Evolutionary conservation across 1,140 invertebrate species (phyloP).

Genomic region (Phymastichus coffea): DNA sequence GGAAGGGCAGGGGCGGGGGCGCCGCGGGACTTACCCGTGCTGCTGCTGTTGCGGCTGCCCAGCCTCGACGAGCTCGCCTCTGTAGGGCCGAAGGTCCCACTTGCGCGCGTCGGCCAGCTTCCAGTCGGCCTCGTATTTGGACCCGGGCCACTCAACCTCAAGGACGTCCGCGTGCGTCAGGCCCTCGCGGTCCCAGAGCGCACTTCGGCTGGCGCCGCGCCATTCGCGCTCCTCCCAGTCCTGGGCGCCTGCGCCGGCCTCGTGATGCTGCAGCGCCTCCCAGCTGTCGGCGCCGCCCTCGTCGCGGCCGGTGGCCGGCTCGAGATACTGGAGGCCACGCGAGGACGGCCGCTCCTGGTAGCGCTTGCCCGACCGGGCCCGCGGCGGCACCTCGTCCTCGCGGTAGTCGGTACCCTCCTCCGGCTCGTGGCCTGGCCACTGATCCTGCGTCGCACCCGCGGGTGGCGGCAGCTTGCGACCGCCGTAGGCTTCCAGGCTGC

Average conservation of each 20-base stretch:
- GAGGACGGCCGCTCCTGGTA: background rate
- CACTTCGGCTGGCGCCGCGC: constrained; percentile 38
- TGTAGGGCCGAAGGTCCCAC: constrained; percentile 55
- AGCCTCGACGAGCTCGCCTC: constrained; percentile 51
- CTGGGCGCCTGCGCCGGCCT: constrained; percentile 38
- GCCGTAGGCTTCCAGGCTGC: too few relatives aligned
- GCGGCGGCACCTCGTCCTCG: background rate
- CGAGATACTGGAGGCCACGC: too few relatives aligned
- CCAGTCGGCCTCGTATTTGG: constrained; percentile 51
- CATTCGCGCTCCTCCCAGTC: constrained; percentile 56
- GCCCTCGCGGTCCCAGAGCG: constrained; percentile 52
- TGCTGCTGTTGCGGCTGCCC: constrained; percentile 41
- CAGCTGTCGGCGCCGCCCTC: constrained; percentile 46
- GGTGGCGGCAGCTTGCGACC: too few relatives aligned
- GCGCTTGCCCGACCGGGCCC: background rate
- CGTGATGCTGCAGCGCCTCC: constrained; percentile 48
- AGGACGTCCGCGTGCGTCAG: constrained; percentile 49
- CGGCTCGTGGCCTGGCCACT: background rate
- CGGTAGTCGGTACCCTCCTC: background rate
- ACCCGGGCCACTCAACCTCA: constrained; percentile 49
- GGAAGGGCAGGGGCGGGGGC: too few relatives aligned
- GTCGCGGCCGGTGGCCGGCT: constrained; percentile 33
- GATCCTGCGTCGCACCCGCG: too few relatives aligned
- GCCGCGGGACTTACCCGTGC: constrained; percentile 41
- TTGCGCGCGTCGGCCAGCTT: constrained; percentile 50